phyloP scores from a whole-genome alignment of 2,113 vertebrate genomes.

The Pagrus major region DNA sequence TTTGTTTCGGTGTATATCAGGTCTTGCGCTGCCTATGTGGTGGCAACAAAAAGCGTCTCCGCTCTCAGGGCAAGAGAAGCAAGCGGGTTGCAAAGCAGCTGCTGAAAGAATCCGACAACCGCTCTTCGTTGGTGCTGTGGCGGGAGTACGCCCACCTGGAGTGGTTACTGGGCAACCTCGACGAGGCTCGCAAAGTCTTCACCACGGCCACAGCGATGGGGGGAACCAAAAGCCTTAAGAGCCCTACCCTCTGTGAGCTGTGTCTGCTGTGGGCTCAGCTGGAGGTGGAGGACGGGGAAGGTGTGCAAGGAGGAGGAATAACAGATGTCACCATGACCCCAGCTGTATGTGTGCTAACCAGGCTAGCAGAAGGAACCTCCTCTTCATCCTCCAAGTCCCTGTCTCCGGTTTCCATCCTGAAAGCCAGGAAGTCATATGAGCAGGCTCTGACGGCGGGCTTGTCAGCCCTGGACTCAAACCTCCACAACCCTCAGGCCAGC shows the following conservation, averaged over 20 bases:
- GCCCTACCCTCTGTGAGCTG: slow-evolving; percentile 86
- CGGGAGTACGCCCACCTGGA: slow-evolving; percentile 93
- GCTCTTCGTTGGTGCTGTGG: slow-evolving; percentile 90
- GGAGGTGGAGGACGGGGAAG: slow-evolving; percentile 82
- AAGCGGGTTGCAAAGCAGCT: slow-evolving; percentile 92
- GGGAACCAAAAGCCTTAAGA: slow-evolving; percentile 79
- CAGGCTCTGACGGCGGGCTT: slow-evolving; percentile 79
- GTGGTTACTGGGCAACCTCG: slow-evolving; percentile 92
- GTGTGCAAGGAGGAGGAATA: neutral
- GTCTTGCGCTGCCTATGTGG: slow-evolving; percentile 85
- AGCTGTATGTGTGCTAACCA: slow-evolving; percentile 86
- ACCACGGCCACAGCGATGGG: slow-evolving; percentile 85
- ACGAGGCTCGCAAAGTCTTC: slow-evolving; percentile 94
- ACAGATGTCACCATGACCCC: slow-evolving; percentile 74
- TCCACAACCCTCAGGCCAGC: neutral
- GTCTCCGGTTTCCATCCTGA: slow-evolving; percentile 86
- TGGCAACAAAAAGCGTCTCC: slow-evolving; percentile 89
- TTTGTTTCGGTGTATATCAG: slow-evolving; percentile 72
- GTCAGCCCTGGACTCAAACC: slow-evolving; percentile 45
- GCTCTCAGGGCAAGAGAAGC: slow-evolving; percentile 91
- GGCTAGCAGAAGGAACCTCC: slow-evolving; percentile 83
- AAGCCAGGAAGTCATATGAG: slow-evolving; percentile 91
- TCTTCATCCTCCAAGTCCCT: slow-evolving; percentile 72
- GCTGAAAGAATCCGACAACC: slow-evolving; percentile 92
- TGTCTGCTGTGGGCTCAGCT: slow-evolving; percentile 91